Evolutionary conservation across 1,140 invertebrate species (phyloP), one percentile per base, ranked within the genome.

Genomic region (Drosophila ohnishii): DNA sequence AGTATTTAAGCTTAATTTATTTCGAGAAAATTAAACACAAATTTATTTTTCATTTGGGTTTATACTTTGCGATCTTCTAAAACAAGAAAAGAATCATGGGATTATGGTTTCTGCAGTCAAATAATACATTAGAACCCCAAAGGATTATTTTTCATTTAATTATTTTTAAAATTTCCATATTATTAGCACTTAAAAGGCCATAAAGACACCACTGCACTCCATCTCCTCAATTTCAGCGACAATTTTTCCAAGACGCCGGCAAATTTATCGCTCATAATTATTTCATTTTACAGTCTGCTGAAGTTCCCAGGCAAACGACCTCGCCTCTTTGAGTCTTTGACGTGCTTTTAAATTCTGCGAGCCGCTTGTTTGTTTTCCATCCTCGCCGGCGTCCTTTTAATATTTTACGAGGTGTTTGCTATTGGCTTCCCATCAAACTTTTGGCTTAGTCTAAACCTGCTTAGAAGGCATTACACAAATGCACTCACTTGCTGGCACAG

Each of bases 271-370:
- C 78, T 86, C 75, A 80, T 88, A 88, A 88, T 88, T 88, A 84
- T 88, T 84, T 88, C 69, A 88, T 84, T 88, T 88, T 84, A 88
- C 84, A 88, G 84, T 88, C 84, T 88, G 84, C 80, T 84, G 84
- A 78, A 84, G 80, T 77, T 87, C 69, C 72, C 80, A 80, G 84
- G 76, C 84, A 88, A 71, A 84, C 84, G 84, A 88, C 80, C 80
- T 48, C 40, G 16, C 55, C 40, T 35, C 44, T 44, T 63, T 40
- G 37, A 64, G 50, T 58, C 61, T 75, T 71, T 75, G 39, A 48
- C 63, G 60, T 50, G 56, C 47, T 53, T 70, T 63, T 59, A 61
- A 79, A 85, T 78, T 64, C 32, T 63, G 28, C 58, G 16, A 47
- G 13, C 34, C 67, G 47, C 47, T 34, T 71, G 67, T 70, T 71